These are phyloP conservation scores for Scaptomyza flava DNA, from an alignment of 2,888 invertebrate species.

Conservation along the genomic window DNA sequence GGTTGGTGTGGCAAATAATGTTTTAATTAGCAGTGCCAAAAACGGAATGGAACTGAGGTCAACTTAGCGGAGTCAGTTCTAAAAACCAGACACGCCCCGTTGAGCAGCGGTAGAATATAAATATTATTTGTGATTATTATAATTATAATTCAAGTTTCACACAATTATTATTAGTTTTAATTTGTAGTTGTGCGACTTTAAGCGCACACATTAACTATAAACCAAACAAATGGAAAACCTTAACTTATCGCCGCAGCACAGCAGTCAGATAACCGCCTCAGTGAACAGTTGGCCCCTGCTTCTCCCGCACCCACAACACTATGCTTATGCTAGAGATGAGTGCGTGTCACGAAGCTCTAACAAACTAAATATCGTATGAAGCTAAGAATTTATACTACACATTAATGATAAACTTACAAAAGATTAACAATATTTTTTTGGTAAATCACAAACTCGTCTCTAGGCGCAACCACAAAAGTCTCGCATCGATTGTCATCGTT, in stretches of 20 bases:
- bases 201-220: slow-evolving; percentile 54
- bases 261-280: slow-evolving; percentile 27
- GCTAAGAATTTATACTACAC: too few species aligned
- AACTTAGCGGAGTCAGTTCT: slow-evolving; percentile 20
- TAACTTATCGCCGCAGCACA: background rate
- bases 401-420: too few species aligned
- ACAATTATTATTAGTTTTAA: slow-evolving; percentile 50
- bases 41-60: slow-evolving; percentile 41
- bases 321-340: slow-evolving; percentile 19
- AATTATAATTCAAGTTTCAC: slow-evolving; percentile 34
- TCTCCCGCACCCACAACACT: background rate
- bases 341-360: slow-evolving; percentile 32
- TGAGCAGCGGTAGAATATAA: slow-evolving; percentile 8
- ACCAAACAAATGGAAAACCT: slow-evolving; percentile 45
- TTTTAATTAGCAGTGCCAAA: slow-evolving; percentile 67
- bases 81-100: slow-evolving; percentile 31
- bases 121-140: slow-evolving; percentile 26
- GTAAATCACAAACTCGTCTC: background rate
- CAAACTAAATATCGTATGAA: too few species aligned
- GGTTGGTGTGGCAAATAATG: slow-evolving; percentile 65
- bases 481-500: slow-evolving; percentile 19
- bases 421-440: too few species aligned
- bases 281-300: slow-evolving; percentile 8
- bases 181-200: slow-evolving; percentile 46
- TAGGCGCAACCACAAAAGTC: background rate